Base-by-base conservation (phyloP, 2,888 invertebrate species). In the Eurytoma californica region DNA sequence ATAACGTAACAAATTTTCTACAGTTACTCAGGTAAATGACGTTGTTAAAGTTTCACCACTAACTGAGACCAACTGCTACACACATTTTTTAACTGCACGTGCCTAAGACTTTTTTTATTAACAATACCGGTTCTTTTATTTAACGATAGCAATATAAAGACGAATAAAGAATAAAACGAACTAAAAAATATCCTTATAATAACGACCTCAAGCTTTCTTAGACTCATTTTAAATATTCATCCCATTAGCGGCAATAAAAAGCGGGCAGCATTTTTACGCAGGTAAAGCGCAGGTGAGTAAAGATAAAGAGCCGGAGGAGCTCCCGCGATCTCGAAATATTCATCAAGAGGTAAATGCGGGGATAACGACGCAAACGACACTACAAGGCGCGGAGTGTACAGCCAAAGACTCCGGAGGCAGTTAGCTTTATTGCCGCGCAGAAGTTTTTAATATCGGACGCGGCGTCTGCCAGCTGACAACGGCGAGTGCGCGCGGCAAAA, bases 391-490 rank as follows among this genome's bases (percentile, higher is more conserved):
- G 60, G 68, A 9, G 24, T 13, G 20, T 7, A 16, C 3, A 28
- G 28, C 20, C 67, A 61, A 53, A 74, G 30, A 72, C 77, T 47
- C 49, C n/a, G 47, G 57, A 66, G 81, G 85, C 86, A 86, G 87
- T 87, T 87, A 87, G 86, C 87, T 87, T 88, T 87, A 88, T 88
- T 66, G 49, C 74, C 47, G 47, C 20, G 51, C 61, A 84, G 72
- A 85, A 87, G 87, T 88, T 88, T 88, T 88, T 88, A 88, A 88
- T 88, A 87, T 88, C 87, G 86, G 85, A 85, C 85, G 84, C 85
- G 60, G 20, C 87, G 86, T 86, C 87, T 87, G 86, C 87, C 87
- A 86, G 84, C 88, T 87, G 87, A 88, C 88, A 86, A 87, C 87
- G 28, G 47, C 66, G 24, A n/a, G 86, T 49, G 68, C n/a, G 61